Percentiles rank a stretch among this genome's conserved stretches.
These are phyloP conservation scores for Trachelus stipa DNA, from an alignment of 2,888 invertebrate genomes.

Conservation along the genomic window DNA sequence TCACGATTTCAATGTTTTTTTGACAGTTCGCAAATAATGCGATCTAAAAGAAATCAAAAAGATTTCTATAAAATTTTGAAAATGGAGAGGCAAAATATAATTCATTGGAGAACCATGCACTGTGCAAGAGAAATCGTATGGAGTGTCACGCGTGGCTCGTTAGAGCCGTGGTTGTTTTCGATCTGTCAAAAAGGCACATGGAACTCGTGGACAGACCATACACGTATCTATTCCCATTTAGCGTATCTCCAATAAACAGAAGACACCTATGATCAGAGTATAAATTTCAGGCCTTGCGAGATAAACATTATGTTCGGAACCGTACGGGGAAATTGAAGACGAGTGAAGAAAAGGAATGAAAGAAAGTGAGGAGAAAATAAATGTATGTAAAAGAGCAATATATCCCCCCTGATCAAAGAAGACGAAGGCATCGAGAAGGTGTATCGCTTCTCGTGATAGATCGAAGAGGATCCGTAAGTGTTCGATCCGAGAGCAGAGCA, in stretches of 20 bases:
- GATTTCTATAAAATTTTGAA: no score
- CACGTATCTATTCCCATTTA: background rate
- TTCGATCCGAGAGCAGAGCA: constrained; percentile 3
- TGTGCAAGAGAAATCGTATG: no score
- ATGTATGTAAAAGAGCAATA: background rate
- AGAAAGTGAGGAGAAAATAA: background rate
- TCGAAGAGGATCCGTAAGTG: background rate
- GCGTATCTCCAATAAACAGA: background rate
- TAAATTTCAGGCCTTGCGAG: background rate
- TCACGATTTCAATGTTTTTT: no score
- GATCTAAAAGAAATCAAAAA: no score
- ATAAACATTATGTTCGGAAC: background rate
- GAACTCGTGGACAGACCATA: no score
- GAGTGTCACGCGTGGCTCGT: no score
- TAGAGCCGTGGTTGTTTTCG: no score
- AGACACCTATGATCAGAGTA: background rate
- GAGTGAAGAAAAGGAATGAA: background rate
- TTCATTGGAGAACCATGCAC: no score
- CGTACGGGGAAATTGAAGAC: background rate
- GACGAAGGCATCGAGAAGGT: background rate
- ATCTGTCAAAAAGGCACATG: no score
- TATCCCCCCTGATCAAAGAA: background rate
- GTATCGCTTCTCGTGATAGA: background rate
- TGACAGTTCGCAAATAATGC: no score
- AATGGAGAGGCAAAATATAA: no score